These are phyloP conservation scores for Agrotis segetum DNA, from an alignment of 2,888 invertebrate species.

Conservation along the genomic window DNA sequence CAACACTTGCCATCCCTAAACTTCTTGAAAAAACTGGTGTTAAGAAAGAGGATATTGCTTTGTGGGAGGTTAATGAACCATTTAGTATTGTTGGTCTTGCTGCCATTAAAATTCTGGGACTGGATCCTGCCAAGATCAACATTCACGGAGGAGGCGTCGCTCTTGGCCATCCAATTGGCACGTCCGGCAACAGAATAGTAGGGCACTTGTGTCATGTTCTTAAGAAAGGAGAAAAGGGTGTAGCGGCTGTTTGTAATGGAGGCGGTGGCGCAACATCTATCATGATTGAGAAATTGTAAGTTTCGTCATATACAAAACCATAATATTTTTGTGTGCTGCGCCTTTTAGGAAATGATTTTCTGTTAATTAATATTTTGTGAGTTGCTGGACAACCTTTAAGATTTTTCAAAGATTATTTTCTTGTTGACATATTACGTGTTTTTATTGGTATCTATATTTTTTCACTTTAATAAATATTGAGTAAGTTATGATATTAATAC, in stretches of 20 bases:
- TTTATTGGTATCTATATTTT: too few species aligned
- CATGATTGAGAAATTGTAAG: constrained; percentile 98
- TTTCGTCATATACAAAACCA: too few species aligned
- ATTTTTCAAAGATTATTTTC: too few species aligned
- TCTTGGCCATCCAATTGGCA: constrained; percentile 99
- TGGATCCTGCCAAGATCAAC: constrained; percentile 97
- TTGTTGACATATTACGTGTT: too few species aligned
- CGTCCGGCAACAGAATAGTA: constrained; percentile 99
- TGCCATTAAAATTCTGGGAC: constrained; percentile 95
- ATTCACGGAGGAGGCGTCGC: constrained; percentile 99
- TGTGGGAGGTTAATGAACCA: constrained; percentile 99
- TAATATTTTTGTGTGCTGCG: too few species aligned
- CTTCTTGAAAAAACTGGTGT: constrained; percentile 95
- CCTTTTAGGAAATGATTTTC: too few species aligned
- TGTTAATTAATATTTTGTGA: too few species aligned
- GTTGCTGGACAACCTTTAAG: too few species aligned
- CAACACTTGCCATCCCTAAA: constrained; percentile 97
- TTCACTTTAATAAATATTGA: too few species aligned
- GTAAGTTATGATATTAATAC: too few species aligned
- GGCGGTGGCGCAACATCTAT: constrained; percentile 99
- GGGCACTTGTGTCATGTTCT: constrained; percentile 97
- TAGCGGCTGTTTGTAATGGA: constrained; percentile 99
- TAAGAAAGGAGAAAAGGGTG: constrained; percentile 97
- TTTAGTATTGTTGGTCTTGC: constrained; percentile 99
- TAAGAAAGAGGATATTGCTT: constrained; percentile 95